phyloP scores from a whole-genome alignment of 2,888 invertebrate species.

The Anoplius nigerrimus region DNA sequence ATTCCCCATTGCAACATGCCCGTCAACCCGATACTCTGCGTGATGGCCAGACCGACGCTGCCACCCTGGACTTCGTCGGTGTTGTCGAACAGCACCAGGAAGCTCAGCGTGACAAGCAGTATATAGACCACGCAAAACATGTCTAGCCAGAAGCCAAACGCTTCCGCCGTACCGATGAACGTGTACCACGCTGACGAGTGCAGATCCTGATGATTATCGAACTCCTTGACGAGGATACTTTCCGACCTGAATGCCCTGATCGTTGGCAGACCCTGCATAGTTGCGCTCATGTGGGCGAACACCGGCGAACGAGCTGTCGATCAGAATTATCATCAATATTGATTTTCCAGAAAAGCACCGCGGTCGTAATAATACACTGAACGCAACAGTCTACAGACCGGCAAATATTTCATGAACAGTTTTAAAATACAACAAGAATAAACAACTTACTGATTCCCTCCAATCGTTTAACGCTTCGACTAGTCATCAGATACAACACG shows the following conservation, averaged over 20 bases:
- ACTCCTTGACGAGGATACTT: slow-evolving; percentile 79
- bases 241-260: slow-evolving; percentile 87
- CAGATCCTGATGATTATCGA: slow-evolving; percentile 78
- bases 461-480: slow-evolving; percentile 86
- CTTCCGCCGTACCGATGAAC: slow-evolving; percentile 80
- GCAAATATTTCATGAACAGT: too few species aligned
- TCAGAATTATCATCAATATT: too few species aligned
- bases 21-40: slow-evolving; percentile 76
- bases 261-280: slow-evolving; percentile 86
- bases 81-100: slow-evolving; percentile 74
- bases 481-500: slow-evolving; percentile 85
- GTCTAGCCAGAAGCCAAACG: slow-evolving; percentile 82
- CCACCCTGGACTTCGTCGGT: slow-evolving; percentile 70
- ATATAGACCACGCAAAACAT: slow-evolving; percentile 80
- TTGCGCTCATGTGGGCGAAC: slow-evolving; percentile 87
- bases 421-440: too few species aligned
- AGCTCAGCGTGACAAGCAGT: slow-evolving; percentile 79
- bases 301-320: slow-evolving; percentile 87
- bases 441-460: slow-evolving; percentile 86
- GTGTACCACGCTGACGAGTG: slow-evolving; percentile 83
- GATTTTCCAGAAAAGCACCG: not conserved
- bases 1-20: slow-evolving; percentile 81
- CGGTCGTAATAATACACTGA: too few species aligned
- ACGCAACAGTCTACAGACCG: too few species aligned
- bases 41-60: slow-evolving; percentile 77